These are phyloP conservation scores for Cygnus atratus DNA, from an alignment of 2,113 vertebrate species.

Conservation along the genomic window DNA sequence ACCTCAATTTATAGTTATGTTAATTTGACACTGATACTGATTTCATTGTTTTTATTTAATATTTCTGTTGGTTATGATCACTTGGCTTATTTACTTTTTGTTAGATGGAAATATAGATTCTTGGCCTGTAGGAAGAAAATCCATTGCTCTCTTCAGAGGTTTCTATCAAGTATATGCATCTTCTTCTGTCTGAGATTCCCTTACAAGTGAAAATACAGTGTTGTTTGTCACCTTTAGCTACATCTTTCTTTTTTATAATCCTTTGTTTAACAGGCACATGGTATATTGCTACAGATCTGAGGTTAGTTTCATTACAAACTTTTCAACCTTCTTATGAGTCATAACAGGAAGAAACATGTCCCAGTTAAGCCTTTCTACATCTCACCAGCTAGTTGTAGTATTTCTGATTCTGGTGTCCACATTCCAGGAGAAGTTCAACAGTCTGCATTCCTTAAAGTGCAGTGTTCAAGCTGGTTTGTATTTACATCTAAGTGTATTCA, in stretches of 20 bases:
- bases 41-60: not conserved
- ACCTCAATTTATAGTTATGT: not conserved
- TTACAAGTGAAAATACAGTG: not conserved
- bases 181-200: not conserved
- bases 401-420: not conserved
- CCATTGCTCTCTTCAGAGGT: fast-evolving
- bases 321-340: not conserved
- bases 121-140: not conserved
- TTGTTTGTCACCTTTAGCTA: not conserved
- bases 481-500: not conserved
- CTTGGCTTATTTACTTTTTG: not conserved
- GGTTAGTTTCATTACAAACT: not conserved
- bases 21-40: not conserved
- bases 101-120: not conserved
- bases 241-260: not conserved
- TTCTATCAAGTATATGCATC: not conserved
- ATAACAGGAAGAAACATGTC: not conserved
- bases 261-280: not conserved
- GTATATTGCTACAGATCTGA: not conserved
- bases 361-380: not conserved
- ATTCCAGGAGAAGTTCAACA: not conserved
- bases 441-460: not conserved
- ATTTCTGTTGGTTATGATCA: not conserved
- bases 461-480: not conserved
- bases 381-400: not conserved